phyloP scores from a whole-genome alignment of 2,888 invertebrate species.

The Drosophila basisetae region DNA sequence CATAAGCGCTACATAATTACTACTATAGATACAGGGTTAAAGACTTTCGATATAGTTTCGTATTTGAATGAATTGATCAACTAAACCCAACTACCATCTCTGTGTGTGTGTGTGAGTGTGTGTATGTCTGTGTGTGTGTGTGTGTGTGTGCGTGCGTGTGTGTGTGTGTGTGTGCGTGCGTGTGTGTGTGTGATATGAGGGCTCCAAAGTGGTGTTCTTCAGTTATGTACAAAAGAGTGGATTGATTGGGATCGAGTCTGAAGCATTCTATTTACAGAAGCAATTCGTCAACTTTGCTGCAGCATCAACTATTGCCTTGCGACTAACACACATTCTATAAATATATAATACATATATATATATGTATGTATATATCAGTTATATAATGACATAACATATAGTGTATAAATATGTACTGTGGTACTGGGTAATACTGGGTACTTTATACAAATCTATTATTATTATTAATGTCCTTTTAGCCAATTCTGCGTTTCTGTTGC shows the following conservation, averaged over 20 bases:
- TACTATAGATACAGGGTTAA: constrained; percentile 14
- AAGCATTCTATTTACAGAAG: constrained; percentile 29
- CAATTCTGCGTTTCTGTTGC: constrained; percentile 38
- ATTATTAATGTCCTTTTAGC: constrained; percentile 21
- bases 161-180: not conserved
- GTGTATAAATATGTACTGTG: constrained; percentile 4
- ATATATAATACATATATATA: constrained; percentile 21
- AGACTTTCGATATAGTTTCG: constrained; percentile 8
- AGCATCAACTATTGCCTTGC: constrained; percentile 38
- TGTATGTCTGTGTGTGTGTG: not conserved
- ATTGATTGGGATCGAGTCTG: constrained; percentile 1
- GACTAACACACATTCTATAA: constrained; percentile 41
- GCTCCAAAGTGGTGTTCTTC: not conserved
- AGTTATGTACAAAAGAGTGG: constrained; percentile 24
- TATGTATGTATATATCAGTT: constrained; percentile 28
- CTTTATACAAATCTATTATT: constrained; percentile 25
- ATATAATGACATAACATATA: constrained; percentile 41
- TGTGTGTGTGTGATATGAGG: constrained; percentile 14
- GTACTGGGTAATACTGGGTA: not conserved
- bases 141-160: not conserved
- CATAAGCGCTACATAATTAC: constrained; percentile 12
- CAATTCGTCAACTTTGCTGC: constrained; percentile 9
- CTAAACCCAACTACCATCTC: constrained; percentile 3
- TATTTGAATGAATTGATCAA: constrained; percentile 1
- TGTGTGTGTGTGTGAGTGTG: not conserved